A percentile compares a stretch with the other conserved stretches of the same genome.
Conservation (phyloP, 1,140 invertebrate genomes). For the Odontomachus brunneus region DNA sequence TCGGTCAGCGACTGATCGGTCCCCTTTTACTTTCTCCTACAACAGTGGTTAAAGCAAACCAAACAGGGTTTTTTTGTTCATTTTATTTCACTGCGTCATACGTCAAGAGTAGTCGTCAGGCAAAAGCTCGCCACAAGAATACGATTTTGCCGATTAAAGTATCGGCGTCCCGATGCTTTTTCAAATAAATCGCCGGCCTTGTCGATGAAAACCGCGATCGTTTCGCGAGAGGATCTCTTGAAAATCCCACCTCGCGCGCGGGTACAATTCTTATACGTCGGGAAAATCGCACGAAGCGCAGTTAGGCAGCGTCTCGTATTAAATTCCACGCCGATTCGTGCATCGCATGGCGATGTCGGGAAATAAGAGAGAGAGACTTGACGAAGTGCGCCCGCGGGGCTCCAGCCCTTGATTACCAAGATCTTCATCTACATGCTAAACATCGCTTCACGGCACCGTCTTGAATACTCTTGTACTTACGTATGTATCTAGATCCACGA, state of each 20-base stretch:
- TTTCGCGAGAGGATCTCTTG: neutral
- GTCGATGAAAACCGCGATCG: neutral
- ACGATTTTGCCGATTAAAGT: neutral
- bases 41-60: neutral
- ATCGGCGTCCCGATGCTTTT: neutral
- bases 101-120: too few species aligned
- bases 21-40: neutral
- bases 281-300: conserved; percentile 17
- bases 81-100: neutral
- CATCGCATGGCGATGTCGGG: conserved; percentile 65
- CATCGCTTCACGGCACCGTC: conserved; percentile 81
- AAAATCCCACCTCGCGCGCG: neutral
- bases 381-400: conserved; percentile 83
- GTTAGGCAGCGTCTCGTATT: conserved; percentile 28
- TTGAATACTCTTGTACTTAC: conserved; percentile 85
- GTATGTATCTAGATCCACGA: conserved; percentile 84
- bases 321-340: conserved; percentile 62
- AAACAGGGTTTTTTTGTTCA: neutral
- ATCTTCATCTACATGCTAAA: conserved; percentile 86
- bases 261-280: neutral
- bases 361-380: conserved; percentile 83
- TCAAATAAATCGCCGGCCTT: neutral
- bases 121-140: too few species aligned
- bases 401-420: conserved; percentile 84
- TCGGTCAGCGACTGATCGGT: conserved; percentile 33